phyloP scores from a whole-genome alignment of 2,888 invertebrate species.

The Thecophora atra region DNA sequence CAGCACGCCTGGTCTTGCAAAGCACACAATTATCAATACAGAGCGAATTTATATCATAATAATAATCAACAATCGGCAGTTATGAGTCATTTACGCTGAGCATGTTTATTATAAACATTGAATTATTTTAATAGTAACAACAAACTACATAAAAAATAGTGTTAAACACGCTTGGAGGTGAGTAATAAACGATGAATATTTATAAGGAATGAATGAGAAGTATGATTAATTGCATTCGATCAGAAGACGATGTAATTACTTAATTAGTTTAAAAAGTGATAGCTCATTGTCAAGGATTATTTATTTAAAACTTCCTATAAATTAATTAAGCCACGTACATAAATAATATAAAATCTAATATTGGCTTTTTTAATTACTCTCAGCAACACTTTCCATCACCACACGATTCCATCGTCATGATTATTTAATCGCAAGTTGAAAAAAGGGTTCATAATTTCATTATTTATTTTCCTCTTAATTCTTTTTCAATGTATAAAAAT shows the following conservation, averaged over 20 bases:
- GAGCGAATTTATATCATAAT: slow-evolving; percentile 7
- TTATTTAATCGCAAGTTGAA: too few species aligned
- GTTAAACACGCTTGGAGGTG: slow-evolving; percentile 21
- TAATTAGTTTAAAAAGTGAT: too few species aligned
- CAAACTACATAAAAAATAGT: not conserved
- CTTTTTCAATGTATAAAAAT: too few species aligned
- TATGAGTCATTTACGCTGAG: slow-evolving; percentile 13
- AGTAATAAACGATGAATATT: not conserved
- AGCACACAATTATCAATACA: slow-evolving; percentile 12
- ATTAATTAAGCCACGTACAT: too few species aligned
- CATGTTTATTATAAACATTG: not conserved
- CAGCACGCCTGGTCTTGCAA: not conserved
- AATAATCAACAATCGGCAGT: slow-evolving; percentile 20
- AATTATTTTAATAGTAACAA: slow-evolving; percentile 9
- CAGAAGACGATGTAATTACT: too few species aligned
- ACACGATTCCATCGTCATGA: too few species aligned
- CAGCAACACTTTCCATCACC: not conserved
- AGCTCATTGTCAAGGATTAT: too few species aligned
- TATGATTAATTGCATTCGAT: too few species aligned
- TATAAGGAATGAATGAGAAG: slow-evolving; percentile 22
- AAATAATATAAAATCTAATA: too few species aligned
- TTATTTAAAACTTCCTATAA: too few species aligned
- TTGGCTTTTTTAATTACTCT: not conserved
- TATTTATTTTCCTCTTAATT: too few species aligned
- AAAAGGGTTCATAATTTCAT: too few species aligned